Base-by-base conservation (phyloP, 2,797 vertebrate genomes). In the Sciurus vulgaris region DNA sequence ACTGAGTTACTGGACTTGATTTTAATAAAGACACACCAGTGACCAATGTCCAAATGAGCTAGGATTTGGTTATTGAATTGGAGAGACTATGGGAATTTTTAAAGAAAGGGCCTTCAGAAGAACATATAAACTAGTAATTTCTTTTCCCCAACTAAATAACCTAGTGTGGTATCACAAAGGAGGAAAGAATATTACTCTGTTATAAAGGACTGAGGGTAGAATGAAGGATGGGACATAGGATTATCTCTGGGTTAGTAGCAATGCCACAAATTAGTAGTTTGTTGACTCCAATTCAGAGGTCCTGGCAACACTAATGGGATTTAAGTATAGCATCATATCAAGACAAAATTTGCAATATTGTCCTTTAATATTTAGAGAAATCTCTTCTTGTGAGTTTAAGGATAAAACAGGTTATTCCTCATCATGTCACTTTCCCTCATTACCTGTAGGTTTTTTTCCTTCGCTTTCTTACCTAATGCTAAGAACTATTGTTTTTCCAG, bases 301-400 rank as follows among this genome's bases (percentile, higher is more conserved):
- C 82, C 54, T 38, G 2, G 56, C 86, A 77, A 77, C 6, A 77
- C 54, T 63, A 41, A 41, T 76, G 20, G 88, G 14, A 41, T 24
- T 61, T 91, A 54, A 94, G 18, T 82, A 7, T 47, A 61, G 17
- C 28, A 33, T 69, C 14, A 11, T 35, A 35, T 69, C 38, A 69
- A 51, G 28, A 41, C 0, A 30, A 47, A 74, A 44, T 82, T 92
- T 89, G 33, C 10, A 92, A 30, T 51, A 8, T 89, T 86, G 28
- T n/a, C 22, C 11, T 74, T 89, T 76, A 79, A 49, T 81, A 59
- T 85, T 92, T 86, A 90, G 28, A 59, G 81, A 81, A 86, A 90
- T 74, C 44, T 84, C 28, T 73, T 26, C 51, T 61, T 78, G 7
- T 74, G 86, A 86, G 22, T 76, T 77, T 59, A 89, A 84, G 72